Evolutionary conservation across 2,797 vertebrate species (phyloP).

Genomic region (Ctenopoma multispine): DNA sequence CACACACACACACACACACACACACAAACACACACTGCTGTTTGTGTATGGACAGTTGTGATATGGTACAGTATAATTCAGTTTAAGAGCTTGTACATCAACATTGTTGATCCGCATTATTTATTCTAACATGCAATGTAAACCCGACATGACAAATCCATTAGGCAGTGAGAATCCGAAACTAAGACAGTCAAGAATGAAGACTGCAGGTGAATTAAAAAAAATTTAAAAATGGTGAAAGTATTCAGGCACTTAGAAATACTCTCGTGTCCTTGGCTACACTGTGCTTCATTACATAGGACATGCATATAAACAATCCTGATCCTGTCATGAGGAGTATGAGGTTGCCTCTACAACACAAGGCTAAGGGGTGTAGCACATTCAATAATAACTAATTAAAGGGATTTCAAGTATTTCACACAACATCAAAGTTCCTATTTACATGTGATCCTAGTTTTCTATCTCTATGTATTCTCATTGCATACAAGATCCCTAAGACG

Average conservation of each 20-base stretch:
- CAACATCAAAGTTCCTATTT: conserved; percentile 75
- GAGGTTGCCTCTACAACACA: conserved; percentile 70
- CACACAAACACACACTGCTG: not conserved
- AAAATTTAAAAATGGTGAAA: conserved; percentile 55
- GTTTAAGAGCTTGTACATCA: conserved; percentile 51
- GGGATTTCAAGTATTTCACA: conserved; percentile 81
- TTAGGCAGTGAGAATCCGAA: conserved; percentile 38
- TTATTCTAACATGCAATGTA: conserved; percentile 46
- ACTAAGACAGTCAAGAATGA: conserved; percentile 25
- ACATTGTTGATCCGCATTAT: conserved; percentile 23
- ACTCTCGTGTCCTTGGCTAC: conserved; percentile 85
- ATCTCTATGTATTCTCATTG: conserved; percentile 45
- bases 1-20: no score
- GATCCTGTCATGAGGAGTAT: conserved; percentile 57
- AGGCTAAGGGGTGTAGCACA: conserved; percentile 72
- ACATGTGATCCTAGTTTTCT: conserved; percentile 58
- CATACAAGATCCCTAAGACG: conserved; percentile 39
- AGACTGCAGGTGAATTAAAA: conserved; percentile 39
- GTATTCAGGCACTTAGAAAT: conserved; percentile 88
- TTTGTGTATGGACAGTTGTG: conserved; percentile 55
- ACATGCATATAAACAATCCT: conserved; percentile 61
- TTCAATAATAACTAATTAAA: conserved; percentile 82
- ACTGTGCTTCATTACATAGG: conserved; percentile 78
- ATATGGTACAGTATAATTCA: conserved; percentile 51
- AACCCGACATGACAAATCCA: conserved; percentile 33